Conservation (phyloP, 2,113 vertebrate genomes). For the Lophotis ruficrista region DNA sequence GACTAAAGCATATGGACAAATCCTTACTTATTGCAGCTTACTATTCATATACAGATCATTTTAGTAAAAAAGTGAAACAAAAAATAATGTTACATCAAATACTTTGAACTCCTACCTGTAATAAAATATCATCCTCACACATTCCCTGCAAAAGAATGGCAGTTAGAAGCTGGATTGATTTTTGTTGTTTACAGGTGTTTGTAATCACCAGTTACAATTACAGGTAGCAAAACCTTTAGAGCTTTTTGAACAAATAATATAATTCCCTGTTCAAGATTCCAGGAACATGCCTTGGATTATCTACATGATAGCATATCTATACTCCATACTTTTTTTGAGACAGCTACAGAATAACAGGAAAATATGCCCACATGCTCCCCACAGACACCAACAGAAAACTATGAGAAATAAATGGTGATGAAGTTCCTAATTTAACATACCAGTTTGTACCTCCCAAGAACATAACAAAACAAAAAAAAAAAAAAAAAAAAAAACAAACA, state of each 20-base stretch:
- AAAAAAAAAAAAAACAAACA: too few species aligned
- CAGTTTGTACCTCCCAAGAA: not conserved
- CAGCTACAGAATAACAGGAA: not conserved
- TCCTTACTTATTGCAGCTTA: not conserved
- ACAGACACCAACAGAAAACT: rapidly evolving
- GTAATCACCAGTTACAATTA: not conserved
- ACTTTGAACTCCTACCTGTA: not conserved
- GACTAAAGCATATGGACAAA: not conserved
- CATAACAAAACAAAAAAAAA: not conserved
- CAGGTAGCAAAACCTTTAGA: not conserved
- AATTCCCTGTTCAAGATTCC: not conserved
- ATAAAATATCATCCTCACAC: not conserved
- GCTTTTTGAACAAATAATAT: not conserved
- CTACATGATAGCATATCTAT: not conserved
- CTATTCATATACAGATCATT: not conserved
- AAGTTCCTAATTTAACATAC: not conserved
- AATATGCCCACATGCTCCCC: not conserved
- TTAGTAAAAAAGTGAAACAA: not conserved
- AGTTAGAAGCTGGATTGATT: not conserved
- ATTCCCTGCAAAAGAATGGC: not conserved
- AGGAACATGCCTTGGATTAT: not conserved
- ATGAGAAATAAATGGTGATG: not conserved
- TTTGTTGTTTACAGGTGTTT: not conserved
- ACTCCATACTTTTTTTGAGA: not conserved
- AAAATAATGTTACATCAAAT: not conserved